These are phyloP conservation scores for Caenorhabditis panamensis DNA, from an alignment of 2,888 invertebrate species.

Conservation along the genomic window DNA sequence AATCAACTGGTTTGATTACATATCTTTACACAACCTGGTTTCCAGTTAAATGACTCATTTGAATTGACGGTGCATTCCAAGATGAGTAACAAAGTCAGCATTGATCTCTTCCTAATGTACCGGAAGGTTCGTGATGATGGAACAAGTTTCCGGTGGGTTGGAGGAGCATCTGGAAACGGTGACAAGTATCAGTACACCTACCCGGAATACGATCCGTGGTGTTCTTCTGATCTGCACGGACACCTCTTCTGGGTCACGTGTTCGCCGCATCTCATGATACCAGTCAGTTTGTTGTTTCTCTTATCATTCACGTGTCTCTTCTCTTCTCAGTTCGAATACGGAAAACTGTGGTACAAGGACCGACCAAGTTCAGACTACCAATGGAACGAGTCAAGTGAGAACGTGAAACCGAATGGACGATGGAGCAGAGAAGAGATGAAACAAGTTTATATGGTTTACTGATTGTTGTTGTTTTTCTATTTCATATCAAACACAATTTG, in stretches of 20 bases:
- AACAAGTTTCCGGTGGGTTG: slow-evolving; percentile 18
- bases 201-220: slow-evolving; percentile 63
- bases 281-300: slow-evolving; percentile 5
- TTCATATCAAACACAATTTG: neutral
- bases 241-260: slow-evolving; percentile 66
- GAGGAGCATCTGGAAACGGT: slow-evolving; percentile 36
- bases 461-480: too few relatives aligned
- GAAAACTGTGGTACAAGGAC: slow-evolving; percentile 35
- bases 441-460: slow-evolving; percentile 30
- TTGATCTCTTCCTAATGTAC: slow-evolving; percentile 63
- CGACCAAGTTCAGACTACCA: slow-evolving; percentile 19
- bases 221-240: slow-evolving; percentile 61
- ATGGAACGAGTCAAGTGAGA: slow-evolving; percentile 29
- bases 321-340: slow-evolving; percentile 43
- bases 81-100: slow-evolving; percentile 1
- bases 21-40: too few relatives aligned
- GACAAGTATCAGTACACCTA: slow-evolving; percentile 58
- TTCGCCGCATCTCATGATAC: slow-evolving; percentile 52
- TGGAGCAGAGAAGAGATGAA: slow-evolving; percentile 42
- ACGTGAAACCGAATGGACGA: slow-evolving; percentile 37
- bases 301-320: neutral
- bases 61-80: slow-evolving; percentile 46
- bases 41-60: slow-evolving; percentile 58
- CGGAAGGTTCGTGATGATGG: slow-evolving; percentile 20
- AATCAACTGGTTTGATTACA: too few relatives aligned